Base-by-base conservation (phyloP, 2,113 vertebrate species). In the Fulmarus glacialis region DNA sequence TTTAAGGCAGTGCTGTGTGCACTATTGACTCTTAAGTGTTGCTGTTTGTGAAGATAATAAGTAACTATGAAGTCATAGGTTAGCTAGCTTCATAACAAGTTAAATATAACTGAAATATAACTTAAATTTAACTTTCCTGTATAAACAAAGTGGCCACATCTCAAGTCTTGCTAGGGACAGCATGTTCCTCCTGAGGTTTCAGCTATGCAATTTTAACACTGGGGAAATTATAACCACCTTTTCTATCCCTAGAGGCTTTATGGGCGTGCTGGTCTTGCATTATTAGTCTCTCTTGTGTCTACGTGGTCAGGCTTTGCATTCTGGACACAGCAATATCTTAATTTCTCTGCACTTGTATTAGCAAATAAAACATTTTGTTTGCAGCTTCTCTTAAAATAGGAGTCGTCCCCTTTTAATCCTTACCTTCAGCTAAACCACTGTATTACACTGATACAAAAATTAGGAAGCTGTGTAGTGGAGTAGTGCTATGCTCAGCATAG, bases 331-430 rank as follows among this genome's bases (percentile, higher is more conserved):
- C 23, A 83, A 5, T 60, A 42, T 27, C 29, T 29, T 93, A 11
- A n/a, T 82, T 63, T 96, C 27, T 66, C n/a, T 89, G 14, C 15
- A 2, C 42, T 55, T 94, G 12, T 53, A 8, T 82, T 96, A 70
- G 26, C 87, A 95, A 91, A 47, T 91, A 26, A 30, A 85, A 22
- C 6, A 47, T 56, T 75, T 94, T 93, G 22, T 96, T 96, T 68
- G 26, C 22, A 68, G 48, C n/a, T 30, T 43, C 19, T 70, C 34
- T 93, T 87, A 71, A 82, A 89, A 64, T 40, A 72, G 40, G 24
- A 89, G 83, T 53, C 45, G 36, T 56, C 10, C 11, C 24, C 42
- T 91, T 96, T 84, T 91, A 85, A 90, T 94, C 81, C 97, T 95
- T 74, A 43, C 34, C 23, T 95, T 80, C 67, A 82, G 50, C n/a